Base-by-base conservation (phyloP, 2,797 vertebrate species). In the Telmatherina bonti region DNA sequence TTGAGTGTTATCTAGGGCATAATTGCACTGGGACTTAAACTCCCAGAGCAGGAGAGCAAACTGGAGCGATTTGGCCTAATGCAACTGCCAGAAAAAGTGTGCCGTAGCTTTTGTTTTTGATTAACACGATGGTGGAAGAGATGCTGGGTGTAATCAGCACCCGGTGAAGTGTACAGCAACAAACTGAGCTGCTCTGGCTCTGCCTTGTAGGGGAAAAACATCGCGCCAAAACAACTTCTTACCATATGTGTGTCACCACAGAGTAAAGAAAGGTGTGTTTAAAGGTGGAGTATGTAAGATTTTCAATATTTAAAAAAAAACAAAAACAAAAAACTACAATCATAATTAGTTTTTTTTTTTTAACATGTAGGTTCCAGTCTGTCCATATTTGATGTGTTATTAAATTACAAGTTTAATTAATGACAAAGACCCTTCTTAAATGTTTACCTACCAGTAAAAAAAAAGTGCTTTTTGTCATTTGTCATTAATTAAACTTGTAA, bases 71-170 rank as follows among this genome's bases (percentile, higher is more conserved):
- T n/a, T 62, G 31, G 60, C 69, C 65, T 18, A 20, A 38, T 45
- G 71, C 73, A 56, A 70, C 81, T 81, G 86, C 78, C 87, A 84
- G 72, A 33, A 47, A 62, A 72, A 76, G 72, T 41, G 66, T 79
- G 87, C 88, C 88, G 85, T 63, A 82, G 82, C 53, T 66, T 62
- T 84, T 87, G 85, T 85, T 85, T 85, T 84, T 77, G 86, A 85
- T 86, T 74, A 85, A 83, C 47, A 20, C 79, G 80, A 83, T 63
- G 69, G 72, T 85, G 74, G 85, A 79, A 72, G 78, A 82, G 65
- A 84, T 30, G 78, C 54, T 26, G 76, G 51, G 72, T 78, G 78
- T 82, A 85, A 84, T 86, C 70, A 67, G 66, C 74, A 18, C 67
- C 72, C 75, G 52, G 2, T 13, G 22, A 75, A 79, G 72, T 63